phyloP scores from a whole-genome alignment of 2,797 vertebrate genomes.

The Psittacula derbiana region DNA sequence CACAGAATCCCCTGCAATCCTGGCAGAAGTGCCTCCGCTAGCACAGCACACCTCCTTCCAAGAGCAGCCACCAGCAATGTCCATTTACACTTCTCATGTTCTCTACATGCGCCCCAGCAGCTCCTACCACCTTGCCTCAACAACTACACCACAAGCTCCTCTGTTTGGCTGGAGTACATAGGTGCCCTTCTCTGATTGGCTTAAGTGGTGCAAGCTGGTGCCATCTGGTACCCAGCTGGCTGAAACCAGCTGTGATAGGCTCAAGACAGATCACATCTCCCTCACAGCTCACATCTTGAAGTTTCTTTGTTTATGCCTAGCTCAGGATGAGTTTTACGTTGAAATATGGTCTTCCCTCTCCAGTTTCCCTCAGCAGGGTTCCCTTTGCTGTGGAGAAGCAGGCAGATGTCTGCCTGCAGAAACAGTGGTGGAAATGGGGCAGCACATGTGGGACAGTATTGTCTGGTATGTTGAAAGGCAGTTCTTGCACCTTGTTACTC shows the following conservation, averaged over 20 bases:
- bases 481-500: not conserved
- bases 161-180: not conserved
- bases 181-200: not conserved
- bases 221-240: rapidly evolving
- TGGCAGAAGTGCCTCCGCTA: rapidly evolving
- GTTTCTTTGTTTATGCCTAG: rapidly evolving
- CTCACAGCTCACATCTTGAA: rapidly evolving
- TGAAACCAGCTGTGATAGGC: not conserved
- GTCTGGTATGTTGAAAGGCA: rapidly evolving
- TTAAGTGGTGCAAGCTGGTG: not conserved
- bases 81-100: rapidly evolving
- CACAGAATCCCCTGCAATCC: not conserved
- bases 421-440: not conserved
- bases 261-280: rapidly evolving
- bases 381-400: not conserved
- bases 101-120: not conserved
- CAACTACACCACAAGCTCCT: not conserved
- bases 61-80: rapidly evolving
- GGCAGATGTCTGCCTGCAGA: not conserved
- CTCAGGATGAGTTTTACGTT: not conserved
- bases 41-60: not conserved
- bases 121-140: not conserved
- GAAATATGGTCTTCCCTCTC: not conserved
- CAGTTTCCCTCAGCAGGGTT: not conserved
- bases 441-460: rapidly evolving